Conservation (phyloP, 2,888 invertebrate genomes). For the Scaptomyza cyrtandrae region DNA sequence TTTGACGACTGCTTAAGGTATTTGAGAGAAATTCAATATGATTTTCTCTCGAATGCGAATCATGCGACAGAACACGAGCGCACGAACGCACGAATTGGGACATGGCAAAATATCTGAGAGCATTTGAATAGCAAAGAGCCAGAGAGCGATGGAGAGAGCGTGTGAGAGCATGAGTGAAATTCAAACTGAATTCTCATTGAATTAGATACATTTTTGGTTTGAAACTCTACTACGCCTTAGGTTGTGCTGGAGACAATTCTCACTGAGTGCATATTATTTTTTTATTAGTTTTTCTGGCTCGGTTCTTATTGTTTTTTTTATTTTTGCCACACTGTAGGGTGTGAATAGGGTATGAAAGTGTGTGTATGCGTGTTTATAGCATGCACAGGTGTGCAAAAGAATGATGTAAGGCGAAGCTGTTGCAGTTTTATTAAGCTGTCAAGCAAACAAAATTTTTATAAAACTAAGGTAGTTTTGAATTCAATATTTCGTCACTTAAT, state of each 20-base stretch:
- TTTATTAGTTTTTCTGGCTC: background rate
- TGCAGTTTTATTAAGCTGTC: slow-evolving; percentile 31
- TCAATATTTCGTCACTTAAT: background rate
- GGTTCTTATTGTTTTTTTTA: slow-evolving; percentile 4
- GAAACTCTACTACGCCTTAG: slow-evolving; percentile 44
- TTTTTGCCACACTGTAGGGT: slow-evolving; percentile 14
- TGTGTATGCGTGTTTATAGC: slow-evolving; percentile 16
- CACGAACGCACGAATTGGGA: slow-evolving; percentile 51
- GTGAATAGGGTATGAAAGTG: slow-evolving; percentile 11
- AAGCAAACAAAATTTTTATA: slow-evolving; percentile 2
- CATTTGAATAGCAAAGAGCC: slow-evolving; percentile 30
- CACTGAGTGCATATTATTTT: background rate
- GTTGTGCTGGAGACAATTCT: background rate
- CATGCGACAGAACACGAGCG: slow-evolving; percentile 15
- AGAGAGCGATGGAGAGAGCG: background rate
- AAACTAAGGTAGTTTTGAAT: background rate
- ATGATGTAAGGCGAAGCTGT: slow-evolving; percentile 15
- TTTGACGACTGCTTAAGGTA: slow-evolving; percentile 43
- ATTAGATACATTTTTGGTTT: slow-evolving; percentile 62
- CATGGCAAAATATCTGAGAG: slow-evolving; percentile 43
- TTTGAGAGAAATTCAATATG: background rate
- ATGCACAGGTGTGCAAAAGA: slow-evolving; percentile 44
- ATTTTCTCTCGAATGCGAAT: slow-evolving; percentile 9
- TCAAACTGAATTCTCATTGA: slow-evolving; percentile 70
- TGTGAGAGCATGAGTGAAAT: slow-evolving; percentile 31